Evolutionary conservation across 2,797 vertebrate species (phyloP), one percentile per base, ranked within the genome.

Genomic region (Fratercula arctica): DNA sequence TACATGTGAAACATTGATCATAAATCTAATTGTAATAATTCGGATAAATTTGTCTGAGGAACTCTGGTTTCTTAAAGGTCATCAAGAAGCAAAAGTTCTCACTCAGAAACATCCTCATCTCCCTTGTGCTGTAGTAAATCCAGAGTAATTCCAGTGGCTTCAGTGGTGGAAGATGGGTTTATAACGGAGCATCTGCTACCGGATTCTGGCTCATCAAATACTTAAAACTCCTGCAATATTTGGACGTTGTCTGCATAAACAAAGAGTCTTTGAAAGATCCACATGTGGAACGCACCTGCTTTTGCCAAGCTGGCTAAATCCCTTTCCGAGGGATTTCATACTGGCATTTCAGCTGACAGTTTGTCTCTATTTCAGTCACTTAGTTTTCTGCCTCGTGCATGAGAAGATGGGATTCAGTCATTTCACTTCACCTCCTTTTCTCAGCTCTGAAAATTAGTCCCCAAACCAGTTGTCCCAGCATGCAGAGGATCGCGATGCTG

Each of bases 261-360:
- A 85, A 89, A 68, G 74, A 56, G n/a, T 79, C 91, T 95, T 79
- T 90, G 91, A 89, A 88, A 37, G 20, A 60, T 43, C 45, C 75
- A 85, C 94, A 83, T 94, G 92, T 95, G 92, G 89, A 89, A 84
- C 37, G 60, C 92, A 91, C 81, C 86, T 92, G 64, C 77, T 91
- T 95, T 90, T 94, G 88, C 95, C 94, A 96, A 90, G 41, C 73
- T 94, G 86, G 81, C 75, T 89, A 50, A 41, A 59, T 56, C 69
- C 72, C 68, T 81, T 77, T 92, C 56, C 29, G 69, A 37, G 33
- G 86, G 90, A 87, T 89, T 95, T 87, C 57, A 57, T 43, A 14
- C 35, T 68, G 86, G 60, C 28, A 43, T 80, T 93, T 83, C 68
- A 66, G 60, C 64, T 87, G 90, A 74, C 60, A 35, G 39, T 91